Evolutionary conservation across 2,888 invertebrate species (phyloP), one percentile per base, ranked within the genome.

Genomic region (Blastobasis lacticolella): DNA sequence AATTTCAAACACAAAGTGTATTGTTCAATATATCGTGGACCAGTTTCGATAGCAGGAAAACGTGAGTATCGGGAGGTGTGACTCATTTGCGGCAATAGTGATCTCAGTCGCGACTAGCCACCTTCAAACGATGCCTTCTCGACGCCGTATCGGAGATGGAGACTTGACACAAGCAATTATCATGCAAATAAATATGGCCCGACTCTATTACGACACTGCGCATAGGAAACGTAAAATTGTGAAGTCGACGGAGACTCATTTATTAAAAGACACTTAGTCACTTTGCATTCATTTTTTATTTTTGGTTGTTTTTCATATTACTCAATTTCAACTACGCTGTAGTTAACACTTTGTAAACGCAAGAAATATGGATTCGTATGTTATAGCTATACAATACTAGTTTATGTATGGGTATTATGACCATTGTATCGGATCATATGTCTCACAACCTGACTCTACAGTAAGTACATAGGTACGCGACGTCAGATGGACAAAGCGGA

Each of bases 401-500:
- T 23, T 23, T 23, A 2, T 23, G 23, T 23, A 23, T 23, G 23
- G 23, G 23, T 23, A 23, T 23, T 23, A 23, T 23, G 23, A 23
- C 23, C 23, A 23, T 23, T 23, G 23, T 23, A 23, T 23, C 23
- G 3, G 58, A 65, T 66, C 62, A 64, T 60, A 57, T 66, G 63
- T 66, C 60, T 62, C 55, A 56, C 53, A 57, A 61, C 64, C 61
- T 61, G 63, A 63, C 57, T 62, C 64, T 57, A 61, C 61, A 60
- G 47, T 23, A 23, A 23, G 23, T 23, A 23, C 23, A 3, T 23
- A 23, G 23, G 23, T 23, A 23, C 23, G 23, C 23, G 59, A 64
- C 56, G 59, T 66, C 78, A 80, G 71, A 77, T 80, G 77, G 66
- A 75, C 75, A 73, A 71, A 69, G 60, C 61, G 46, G 64, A 75